These are phyloP conservation scores for Epizoanthus scotinus DNA, from an alignment of 92 coral and sea anemone genomes.

Conservation along the genomic window DNA sequence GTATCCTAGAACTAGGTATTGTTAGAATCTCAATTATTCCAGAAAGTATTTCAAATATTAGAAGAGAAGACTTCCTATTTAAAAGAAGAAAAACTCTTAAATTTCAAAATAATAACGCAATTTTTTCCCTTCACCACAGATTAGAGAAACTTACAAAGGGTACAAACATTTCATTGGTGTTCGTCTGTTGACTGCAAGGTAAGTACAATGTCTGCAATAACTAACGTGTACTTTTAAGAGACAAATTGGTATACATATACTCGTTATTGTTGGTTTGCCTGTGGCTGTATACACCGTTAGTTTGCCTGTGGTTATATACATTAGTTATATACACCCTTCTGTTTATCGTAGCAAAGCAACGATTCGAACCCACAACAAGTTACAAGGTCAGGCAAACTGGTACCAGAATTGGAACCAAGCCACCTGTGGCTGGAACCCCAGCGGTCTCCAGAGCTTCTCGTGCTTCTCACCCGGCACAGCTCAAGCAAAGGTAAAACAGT, in stretches of 20 bases:
- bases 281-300: no score
- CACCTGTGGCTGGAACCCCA: slow-evolving; percentile 13
- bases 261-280: no score
- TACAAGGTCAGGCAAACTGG: slow-evolving; percentile 10
- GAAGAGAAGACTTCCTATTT: no score
- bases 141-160: neutral
- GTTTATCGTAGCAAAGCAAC: neutral
- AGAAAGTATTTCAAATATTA: no score
- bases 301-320: no score
- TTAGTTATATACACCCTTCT: no score
- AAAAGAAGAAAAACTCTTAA: no score
- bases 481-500: neutral
- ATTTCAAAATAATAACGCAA: no score
- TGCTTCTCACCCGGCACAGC: neutral
- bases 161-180: slow-evolving; percentile 5
- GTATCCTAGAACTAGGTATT: no score
- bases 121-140: neutral
- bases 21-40: no score
- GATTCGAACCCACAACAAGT: neutral
- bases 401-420: slow-evolving; percentile 18
- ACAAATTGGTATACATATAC: no score
- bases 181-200: neutral
- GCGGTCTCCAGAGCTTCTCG: neutral
- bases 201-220: neutral
- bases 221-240: no score